Percentiles rank a stretch among this genome's conserved stretches.
phyloP scores from a whole-genome alignment of 2,888 invertebrate species.

The Latheticus oryzae region DNA sequence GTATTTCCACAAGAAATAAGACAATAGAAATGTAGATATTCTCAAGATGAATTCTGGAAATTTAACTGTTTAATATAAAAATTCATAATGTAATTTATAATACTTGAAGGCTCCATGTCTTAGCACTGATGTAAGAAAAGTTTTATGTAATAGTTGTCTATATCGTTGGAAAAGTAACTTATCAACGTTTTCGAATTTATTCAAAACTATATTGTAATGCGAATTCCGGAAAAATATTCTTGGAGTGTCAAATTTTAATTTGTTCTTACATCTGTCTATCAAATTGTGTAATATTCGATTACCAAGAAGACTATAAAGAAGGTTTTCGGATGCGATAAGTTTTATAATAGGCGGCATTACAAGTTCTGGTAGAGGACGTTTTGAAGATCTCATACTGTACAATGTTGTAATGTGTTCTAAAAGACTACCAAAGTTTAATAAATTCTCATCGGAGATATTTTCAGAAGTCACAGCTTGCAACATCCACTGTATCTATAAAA shows the following conservation, averaged over 20 bases:
- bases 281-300: slow-evolving; percentile 69
- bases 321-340: slow-evolving; percentile 67
- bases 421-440: slow-evolving; percentile 68
- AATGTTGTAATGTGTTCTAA: slow-evolving; percentile 68
- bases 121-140: slow-evolving; percentile 61
- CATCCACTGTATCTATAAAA: slow-evolving; percentile 64
- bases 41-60: slow-evolving; percentile 67
- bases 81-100: slow-evolving; percentile 4
- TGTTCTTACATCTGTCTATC: slow-evolving; percentile 70
- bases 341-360: slow-evolving; percentile 67
- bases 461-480: slow-evolving; percentile 68
- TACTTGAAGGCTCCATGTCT: slow-evolving; percentile 64
- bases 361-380: slow-evolving; percentile 65
- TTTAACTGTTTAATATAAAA: background rate
- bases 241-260: slow-evolving; percentile 64
- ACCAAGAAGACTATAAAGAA: slow-evolving; percentile 68
- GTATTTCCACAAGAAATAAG: slow-evolving; percentile 70
- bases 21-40: slow-evolving; percentile 70
- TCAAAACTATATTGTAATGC: slow-evolving; percentile 65
- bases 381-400: slow-evolving; percentile 64
- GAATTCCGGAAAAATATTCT: slow-evolving; percentile 66
- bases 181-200: slow-evolving; percentile 65
- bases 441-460: slow-evolving; percentile 63
- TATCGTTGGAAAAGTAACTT: slow-evolving; percentile 68
- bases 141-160: slow-evolving; percentile 66